Evolutionary conservation across 2,113 vertebrate genomes (phyloP), one percentile per base, ranked within the genome.

Genomic region (Irena cyanogastra): DNA sequence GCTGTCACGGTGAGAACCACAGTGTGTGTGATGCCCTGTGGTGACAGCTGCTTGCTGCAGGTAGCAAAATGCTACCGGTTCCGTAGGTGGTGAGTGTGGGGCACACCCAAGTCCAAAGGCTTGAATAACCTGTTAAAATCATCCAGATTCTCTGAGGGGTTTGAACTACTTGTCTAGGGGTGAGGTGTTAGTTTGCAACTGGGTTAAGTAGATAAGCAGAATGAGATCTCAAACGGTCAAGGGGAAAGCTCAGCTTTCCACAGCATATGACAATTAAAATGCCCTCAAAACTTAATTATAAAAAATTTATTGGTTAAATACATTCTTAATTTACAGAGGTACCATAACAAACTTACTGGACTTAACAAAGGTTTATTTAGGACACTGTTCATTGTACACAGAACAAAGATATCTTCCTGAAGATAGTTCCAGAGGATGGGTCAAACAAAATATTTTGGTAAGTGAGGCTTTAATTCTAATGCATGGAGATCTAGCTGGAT

Each of bases 251-350:
- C 33, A 33, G 41, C 31, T 53, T 66, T 66, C 26, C 10, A 31
- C 15, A 59, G 23, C 8, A 1, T 5, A 44, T 50, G 13, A 69
- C 16, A 50, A 81, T 7, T 74, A 63, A 91, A 93, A 88, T n/a
- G 17, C 35, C 21, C 23, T 30, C 7, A 0, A 31, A 14, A 63
- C 24, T 76, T 92, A 54, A 92, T 94, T 96, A 93, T 42, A 97
- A 95, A 91, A 81, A 89, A 33, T 95, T 95, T 97, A 97, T 96
- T 97, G 89, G 87, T 95, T 96, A 96, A 97, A 96, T 96, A 96
- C 83, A 92, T 96, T 94, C 81, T 93, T 97, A 92, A 93, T 93
- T 96, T 95, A 96, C 92, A 94, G 71, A 81, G 69, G 92, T 97
- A 95, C 92, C 89, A 92, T 90, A 95, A 79, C 84, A 90, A 96